Base-by-base conservation (phyloP, 2,888 invertebrate genomes). In the Allygus modestus region DNA sequence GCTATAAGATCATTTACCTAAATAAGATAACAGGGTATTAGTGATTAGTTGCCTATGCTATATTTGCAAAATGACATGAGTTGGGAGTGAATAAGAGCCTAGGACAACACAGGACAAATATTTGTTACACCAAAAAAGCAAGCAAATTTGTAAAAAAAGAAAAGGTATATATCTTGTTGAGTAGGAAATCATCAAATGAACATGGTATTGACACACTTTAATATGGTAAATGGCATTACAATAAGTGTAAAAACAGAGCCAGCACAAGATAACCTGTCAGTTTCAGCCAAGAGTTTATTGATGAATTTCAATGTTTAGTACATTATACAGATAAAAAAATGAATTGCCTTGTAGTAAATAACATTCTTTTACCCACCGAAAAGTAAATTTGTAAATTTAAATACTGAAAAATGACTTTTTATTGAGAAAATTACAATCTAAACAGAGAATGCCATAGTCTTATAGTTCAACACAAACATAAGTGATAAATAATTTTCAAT, bases 191-290 rank as follows among this genome's bases (percentile, higher is more conserved):
- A n/a, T n/a, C n/a, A n/a, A n/a, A n/a, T n/a, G n/a, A n/a, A n/a
- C n/a, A n/a, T n/a, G n/a, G n/a, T n/a, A n/a, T n/a, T n/a, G n/a
- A n/a, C n/a, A n/a, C n/a, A n/a, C n/a, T n/a, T n/a, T n/a, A n/a
- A n/a, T n/a, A n/a, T n/a, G n/a, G n/a, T n/a, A n/a, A n/a, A n/a
- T n/a, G n/a, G n/a, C n/a, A n/a, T n/a, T n/a, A n/a, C n/a, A n/a
- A n/a, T n/a, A n/a, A n/a, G n/a, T n/a, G n/a, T n/a, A n/a, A n/a
- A n/a, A n/a, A n/a, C n/a, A n/a, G n/a, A n/a, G n/a, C n/a, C n/a
- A 15, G 46, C 17, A 46, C 46, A 54, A 11, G 54, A 46, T 46
- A 54, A 54, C 54, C 54, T 54, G 54, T 54, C 54, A 54, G 20
- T 1, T 23, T 23, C 20, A 54, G 11, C 11, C 23, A 54, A 23